Evolutionary conservation across 1,140 invertebrate genomes (phyloP).

Genomic region (Brachionus koreanus): DNA sequence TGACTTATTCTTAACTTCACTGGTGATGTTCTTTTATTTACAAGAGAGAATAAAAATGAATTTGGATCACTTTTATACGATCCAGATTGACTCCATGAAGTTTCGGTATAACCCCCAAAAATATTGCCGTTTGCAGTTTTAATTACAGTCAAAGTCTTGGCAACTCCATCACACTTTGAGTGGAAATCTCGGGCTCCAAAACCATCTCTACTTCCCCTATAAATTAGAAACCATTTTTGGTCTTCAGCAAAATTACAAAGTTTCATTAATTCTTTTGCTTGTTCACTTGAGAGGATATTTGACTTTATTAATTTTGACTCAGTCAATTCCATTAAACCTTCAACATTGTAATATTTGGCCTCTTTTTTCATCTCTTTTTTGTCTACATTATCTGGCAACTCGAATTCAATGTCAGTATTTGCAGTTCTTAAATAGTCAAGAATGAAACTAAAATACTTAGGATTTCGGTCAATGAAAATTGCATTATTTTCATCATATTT

Average conservation of each 20-base stretch:
- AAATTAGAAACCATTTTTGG: constrained; percentile 45
- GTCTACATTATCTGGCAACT: neutral
- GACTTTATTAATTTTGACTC: neutral
- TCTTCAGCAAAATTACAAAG: constrained; percentile 1
- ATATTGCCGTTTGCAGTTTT: constrained; percentile 45
- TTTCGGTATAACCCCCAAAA: constrained; percentile 47
- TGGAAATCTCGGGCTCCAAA: constrained; percentile 46
- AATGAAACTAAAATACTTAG: constrained; percentile 15
- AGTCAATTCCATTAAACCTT: neutral
- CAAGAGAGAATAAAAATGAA: constrained; percentile 47
- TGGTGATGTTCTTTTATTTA: neutral
- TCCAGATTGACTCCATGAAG: constrained; percentile 43
- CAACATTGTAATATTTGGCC: constrained; percentile 36
- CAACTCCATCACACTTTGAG: constrained; percentile 45
- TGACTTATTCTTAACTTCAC: neutral
- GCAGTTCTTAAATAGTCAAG: constrained; percentile 12
- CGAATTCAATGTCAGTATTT: constrained; percentile 16
- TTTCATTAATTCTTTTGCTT: neutral
- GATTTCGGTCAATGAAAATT: constrained; percentile 31
- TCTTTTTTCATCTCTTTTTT: constrained; percentile 10
- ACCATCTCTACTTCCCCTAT: constrained; percentile 45
- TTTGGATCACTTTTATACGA: constrained; percentile 41
- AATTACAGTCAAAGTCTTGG: constrained; percentile 46
- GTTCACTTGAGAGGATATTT: neutral
- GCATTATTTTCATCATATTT: constrained; percentile 13